Conservation (phyloP, 2,888 invertebrate species). For the Hartigia nigra region DNA sequence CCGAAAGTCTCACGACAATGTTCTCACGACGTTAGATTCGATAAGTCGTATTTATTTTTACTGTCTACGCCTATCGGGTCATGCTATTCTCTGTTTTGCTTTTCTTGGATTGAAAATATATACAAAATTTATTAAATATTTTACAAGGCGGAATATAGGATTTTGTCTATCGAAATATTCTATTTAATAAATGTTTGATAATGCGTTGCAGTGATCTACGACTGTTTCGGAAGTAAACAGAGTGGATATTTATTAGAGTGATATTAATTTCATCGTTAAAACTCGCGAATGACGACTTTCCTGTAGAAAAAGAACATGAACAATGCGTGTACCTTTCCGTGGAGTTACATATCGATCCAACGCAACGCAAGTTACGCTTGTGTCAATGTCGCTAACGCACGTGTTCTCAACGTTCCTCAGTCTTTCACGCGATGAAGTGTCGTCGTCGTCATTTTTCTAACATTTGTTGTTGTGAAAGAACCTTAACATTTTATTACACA, state of each 20-base stretch:
- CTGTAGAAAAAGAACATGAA: not conserved
- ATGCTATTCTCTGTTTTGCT: no score
- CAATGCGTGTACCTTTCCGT: not conserved
- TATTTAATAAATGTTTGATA: not conserved
- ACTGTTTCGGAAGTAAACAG: not conserved
- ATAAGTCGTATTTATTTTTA: not conserved
- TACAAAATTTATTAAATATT: not conserved
- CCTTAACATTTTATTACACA: not conserved
- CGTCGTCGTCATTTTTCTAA: not conserved
- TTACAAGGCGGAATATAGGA: not conserved
- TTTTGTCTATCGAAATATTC: not conserved
- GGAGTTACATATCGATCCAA: not conserved
- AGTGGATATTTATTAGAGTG: not conserved
- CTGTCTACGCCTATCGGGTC: no score
- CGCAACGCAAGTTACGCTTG: not conserved
- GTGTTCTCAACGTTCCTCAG: not conserved
- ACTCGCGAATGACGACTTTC: not conserved
- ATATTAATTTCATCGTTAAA: not conserved
- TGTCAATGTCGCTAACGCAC: not conserved
- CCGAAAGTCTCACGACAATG: not conserved
- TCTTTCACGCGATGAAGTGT: not conserved
- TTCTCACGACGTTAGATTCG: not conserved
- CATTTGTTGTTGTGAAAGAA: not conserved
- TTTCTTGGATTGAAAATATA: no score
- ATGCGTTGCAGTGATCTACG: not conserved